Evolutionary conservation across 2,113 vertebrate genomes (phyloP).

Genomic region (Kryptolebias marmoratus): DNA sequence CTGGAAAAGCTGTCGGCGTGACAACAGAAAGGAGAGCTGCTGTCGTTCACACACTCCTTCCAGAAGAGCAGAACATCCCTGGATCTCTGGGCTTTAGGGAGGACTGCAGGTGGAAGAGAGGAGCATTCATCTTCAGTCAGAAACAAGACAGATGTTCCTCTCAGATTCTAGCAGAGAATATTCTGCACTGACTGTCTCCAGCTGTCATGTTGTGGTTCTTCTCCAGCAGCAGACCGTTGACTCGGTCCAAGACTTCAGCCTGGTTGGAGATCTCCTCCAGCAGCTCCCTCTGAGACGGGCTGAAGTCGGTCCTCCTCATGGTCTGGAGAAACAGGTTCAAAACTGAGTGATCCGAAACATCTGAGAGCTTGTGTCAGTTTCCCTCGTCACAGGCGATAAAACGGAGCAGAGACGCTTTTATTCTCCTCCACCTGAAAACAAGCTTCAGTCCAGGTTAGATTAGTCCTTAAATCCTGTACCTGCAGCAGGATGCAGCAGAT

Average conservation of each 20-base stretch:
- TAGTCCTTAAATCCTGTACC: conserved; percentile 23
- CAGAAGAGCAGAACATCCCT: conserved; percentile 86
- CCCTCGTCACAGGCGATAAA: too few species aligned
- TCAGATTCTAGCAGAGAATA: background rate
- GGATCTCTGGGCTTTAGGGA: conserved; percentile 82
- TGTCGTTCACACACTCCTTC: conserved; percentile 80
- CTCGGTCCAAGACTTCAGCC: conserved; percentile 66
- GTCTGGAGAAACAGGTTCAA: conserved; percentile 56
- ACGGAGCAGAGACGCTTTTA: too few species aligned
- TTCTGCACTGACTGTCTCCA: conserved; percentile 65
- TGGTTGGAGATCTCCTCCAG: conserved; percentile 76
- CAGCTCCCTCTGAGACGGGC: conserved; percentile 57
- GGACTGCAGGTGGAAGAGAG: conserved; percentile 74
- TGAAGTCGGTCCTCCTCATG: conserved; percentile 52
- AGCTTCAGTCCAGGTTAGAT: too few species aligned
- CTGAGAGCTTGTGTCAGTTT: too few species aligned
- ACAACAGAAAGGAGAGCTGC: conserved; percentile 81
- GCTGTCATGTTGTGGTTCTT: conserved; percentile 60
- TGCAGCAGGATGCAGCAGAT: conserved; percentile 85
- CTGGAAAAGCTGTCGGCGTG: conserved; percentile 74
- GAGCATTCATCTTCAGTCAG: background rate
- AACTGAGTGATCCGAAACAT: background rate
- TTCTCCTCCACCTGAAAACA: background rate
- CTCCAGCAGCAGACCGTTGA: conserved; percentile 69
- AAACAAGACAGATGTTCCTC: background rate